phyloP scores from a whole-genome alignment of 2,888 invertebrate genomes.

The Standfussiana lucernea region DNA sequence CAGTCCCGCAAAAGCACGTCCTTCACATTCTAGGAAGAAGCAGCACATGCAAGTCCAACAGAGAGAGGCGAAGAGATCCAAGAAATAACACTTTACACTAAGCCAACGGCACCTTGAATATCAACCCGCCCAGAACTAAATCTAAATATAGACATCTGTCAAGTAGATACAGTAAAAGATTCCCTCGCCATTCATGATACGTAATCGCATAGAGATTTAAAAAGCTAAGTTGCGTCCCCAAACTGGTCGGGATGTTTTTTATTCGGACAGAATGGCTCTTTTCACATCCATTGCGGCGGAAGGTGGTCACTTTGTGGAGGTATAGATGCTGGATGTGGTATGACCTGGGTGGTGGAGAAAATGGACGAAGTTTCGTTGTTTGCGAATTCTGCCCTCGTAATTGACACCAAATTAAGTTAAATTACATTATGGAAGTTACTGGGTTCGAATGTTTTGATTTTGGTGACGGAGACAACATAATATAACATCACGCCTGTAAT shows the following conservation, averaged over 20 bases:
- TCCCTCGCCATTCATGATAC: constrained; percentile 64
- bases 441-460: background rate
- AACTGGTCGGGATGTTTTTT: constrained; percentile 76
- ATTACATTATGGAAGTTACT: background rate
- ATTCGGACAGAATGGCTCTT: constrained; percentile 78
- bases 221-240: constrained; percentile 78
- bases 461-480: too few species aligned
- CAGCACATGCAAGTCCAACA: background rate
- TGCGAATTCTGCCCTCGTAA: background rate
- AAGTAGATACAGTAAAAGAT: constrained; percentile 41
- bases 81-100: background rate
- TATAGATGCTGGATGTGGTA: constrained; percentile 68
- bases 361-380: too few species aligned
- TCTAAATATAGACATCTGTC: constrained; percentile 61
- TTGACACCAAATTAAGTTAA: background rate
- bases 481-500: too few species aligned
- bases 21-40: background rate
- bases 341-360: constrained; percentile 8
- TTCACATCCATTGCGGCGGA: constrained; percentile 81
- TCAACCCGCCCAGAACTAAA: constrained; percentile 4
- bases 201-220: constrained; percentile 69
- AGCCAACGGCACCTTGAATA: background rate
- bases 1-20: too few species aligned
- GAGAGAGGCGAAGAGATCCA: background rate
- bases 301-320: constrained; percentile 84